Base-by-base conservation (phyloP, 1,140 invertebrate genomes). In the Eupristina koningsbergeri region DNA sequence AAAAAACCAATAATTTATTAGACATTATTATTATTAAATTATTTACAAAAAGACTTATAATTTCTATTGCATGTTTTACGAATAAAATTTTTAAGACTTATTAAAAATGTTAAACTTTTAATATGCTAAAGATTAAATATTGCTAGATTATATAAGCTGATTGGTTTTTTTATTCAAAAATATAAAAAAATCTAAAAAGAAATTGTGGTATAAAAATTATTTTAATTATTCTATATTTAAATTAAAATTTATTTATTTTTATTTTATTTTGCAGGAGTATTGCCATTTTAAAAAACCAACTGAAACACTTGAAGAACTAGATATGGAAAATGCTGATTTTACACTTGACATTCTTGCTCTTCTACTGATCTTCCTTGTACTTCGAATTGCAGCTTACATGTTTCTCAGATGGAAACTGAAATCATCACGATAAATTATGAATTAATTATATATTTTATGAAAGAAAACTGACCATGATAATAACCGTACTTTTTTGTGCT, bases 281-380 rank as follows among this genome's bases (percentile, higher is more conserved):
- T 99, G 98, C 90, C 97, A 98, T 89, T 98, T 98, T 92, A 97
- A 97, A 89, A 94, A 96, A 84, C 97, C 98, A 0, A 89, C 93
- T 53, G 97, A 96, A n/a, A 98, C 98, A 0, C 93, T 99, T n/a
- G 96, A 98, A 88, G 96, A 98, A 88, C 92, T 99, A 77, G 96
- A 97, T 88, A 97, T 97, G 95, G 87, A 94, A 5, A 93, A 97
- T 81, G 95, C 96, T 0, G 94, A 95, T 88, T 96, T 97, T 86
- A 94, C 93, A 0, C 91, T 97, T 15, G 96, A 97, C 89, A 96
- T 97, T 87, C 92, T 97, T 3, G 97, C 97, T 19, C 94, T 98
- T 15, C 93, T 97, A 83, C 94, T 96, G 50, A 98, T 98, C 86
- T 98, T 99, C 91, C 91, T 98, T 61, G 93, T 98, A 15, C 93